phyloP scores from a whole-genome alignment of 2,113 vertebrate species.

The Clarias gariepinus region DNA sequence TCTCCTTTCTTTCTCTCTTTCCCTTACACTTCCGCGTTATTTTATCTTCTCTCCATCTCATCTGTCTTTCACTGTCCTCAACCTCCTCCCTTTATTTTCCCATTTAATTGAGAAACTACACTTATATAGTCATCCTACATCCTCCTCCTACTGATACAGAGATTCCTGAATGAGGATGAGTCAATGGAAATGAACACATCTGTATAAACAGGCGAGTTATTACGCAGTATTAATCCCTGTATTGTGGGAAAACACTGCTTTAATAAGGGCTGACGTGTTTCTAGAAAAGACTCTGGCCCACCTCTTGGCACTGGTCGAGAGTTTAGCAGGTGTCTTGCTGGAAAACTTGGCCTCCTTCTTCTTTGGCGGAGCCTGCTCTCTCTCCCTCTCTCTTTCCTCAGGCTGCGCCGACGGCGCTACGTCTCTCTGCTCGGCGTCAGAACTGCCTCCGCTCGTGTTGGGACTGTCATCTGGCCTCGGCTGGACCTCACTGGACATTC shows the following conservation, averaged over 20 bases:
- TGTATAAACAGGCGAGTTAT: not conserved
- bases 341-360: conserved; percentile 96
- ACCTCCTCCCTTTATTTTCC: not conserved
- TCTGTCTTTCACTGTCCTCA: not conserved
- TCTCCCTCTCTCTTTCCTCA: conserved; percentile 68
- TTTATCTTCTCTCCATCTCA: not conserved
- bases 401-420: conserved; percentile 76
- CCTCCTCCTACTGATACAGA: not conserved
- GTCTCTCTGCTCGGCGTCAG: conserved; percentile 89
- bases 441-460: conserved; percentile 94
- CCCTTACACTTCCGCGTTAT: not conserved
- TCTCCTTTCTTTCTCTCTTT: not conserved
- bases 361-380: conserved; percentile 89
- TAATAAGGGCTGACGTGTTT: not conserved
- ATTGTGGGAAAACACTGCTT: not conserved
- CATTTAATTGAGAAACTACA: not conserved
- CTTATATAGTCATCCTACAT: not conserved
- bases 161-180: not conserved
- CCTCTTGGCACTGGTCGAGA: conserved; percentile 98
- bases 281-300: conserved; percentile 53
- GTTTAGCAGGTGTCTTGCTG: conserved; percentile 94
- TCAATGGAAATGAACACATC: not conserved
- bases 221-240: not conserved
- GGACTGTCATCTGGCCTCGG: conserved; percentile 91
- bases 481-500: conserved; percentile 93